A percentile compares a stretch with the other conserved stretches of the same genome.
These are phyloP conservation scores for Paratilapia polleni DNA, from an alignment of 2,113 vertebrate genomes.

Conservation along the genomic window DNA sequence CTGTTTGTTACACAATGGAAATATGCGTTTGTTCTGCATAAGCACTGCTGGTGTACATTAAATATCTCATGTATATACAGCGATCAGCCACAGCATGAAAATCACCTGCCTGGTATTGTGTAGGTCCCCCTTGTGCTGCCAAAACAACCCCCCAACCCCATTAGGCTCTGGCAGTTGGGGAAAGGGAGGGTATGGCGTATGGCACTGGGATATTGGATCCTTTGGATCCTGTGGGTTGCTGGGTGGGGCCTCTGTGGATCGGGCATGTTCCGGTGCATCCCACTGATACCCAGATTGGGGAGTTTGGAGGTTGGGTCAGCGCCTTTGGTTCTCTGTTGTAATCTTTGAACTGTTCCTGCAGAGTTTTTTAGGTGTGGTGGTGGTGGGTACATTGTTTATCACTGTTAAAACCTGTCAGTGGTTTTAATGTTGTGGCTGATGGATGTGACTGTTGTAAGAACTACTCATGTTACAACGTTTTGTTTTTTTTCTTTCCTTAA, in stretches of 20 bases:
- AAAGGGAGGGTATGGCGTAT: background rate
- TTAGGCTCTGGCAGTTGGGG: too few relatives aligned
- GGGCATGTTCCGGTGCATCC: background rate
- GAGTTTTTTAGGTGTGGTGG: background rate
- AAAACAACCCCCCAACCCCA: too few relatives aligned
- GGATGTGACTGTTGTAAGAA: background rate
- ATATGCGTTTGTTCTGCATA: background rate
- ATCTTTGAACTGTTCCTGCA: background rate
- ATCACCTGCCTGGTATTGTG: too few relatives aligned
- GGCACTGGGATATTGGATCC: background rate
- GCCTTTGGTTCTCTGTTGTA: background rate
- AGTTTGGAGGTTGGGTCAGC: background rate
- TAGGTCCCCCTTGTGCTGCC: too few relatives aligned
- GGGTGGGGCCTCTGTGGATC: background rate
- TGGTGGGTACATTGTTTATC: background rate
- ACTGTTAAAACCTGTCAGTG: background rate
- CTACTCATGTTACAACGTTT: background rate
- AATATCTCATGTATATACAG: too few relatives aligned
- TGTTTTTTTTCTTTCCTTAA: slow-evolving; percentile 56
- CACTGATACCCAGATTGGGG: background rate
- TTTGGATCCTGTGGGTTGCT: background rate
- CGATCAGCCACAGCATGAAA: too few relatives aligned
- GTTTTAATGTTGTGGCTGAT: too few relatives aligned
- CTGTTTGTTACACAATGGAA: background rate
- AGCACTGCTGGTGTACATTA: background rate